Conservation (phyloP, 2,888 invertebrate genomes). For the Paralinhomoeus sp. region DNA sequence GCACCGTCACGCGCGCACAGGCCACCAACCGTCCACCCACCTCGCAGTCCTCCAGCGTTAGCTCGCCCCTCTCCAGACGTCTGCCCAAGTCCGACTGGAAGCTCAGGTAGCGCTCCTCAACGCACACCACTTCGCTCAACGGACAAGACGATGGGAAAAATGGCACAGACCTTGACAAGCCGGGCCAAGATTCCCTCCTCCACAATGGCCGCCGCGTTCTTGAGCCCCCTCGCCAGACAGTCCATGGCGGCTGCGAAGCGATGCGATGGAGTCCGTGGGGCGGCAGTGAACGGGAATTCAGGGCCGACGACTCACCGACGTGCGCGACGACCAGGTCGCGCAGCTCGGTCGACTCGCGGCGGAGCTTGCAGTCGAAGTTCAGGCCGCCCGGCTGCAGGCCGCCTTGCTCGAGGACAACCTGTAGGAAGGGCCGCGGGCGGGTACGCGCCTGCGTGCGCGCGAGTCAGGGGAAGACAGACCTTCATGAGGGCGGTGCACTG, state of each 20-base stretch:
- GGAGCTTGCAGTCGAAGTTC: constrained; percentile 35
- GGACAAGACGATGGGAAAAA: background rate
- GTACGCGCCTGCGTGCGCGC: no score
- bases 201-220: constrained; percentile 34
- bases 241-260: constrained; percentile 34
- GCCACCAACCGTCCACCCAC: no score
- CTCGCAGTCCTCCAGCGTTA: constrained; percentile 33
- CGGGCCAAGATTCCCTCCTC: constrained; percentile 37
- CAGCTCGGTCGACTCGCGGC: constrained; percentile 34
- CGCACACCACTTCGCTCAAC: constrained; percentile 1
- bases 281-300: background rate
- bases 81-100: constrained; percentile 39
- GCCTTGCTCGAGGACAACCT: constrained; percentile 27
- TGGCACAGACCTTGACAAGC: constrained; percentile 34
- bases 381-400: constrained; percentile 39
- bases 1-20: no score
- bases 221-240: constrained; percentile 36
- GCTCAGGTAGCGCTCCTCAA: constrained; percentile 37
- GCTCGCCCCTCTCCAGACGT: constrained; percentile 35
- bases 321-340: constrained; percentile 35
- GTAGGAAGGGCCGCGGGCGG: no score
- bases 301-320: constrained; percentile 28
- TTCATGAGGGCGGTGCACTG: constrained; percentile 39
- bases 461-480: constrained; percentile 16
- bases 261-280: background rate